Base-by-base conservation (phyloP, 2,113 vertebrate species). In the Chloropsis hardwickii region DNA sequence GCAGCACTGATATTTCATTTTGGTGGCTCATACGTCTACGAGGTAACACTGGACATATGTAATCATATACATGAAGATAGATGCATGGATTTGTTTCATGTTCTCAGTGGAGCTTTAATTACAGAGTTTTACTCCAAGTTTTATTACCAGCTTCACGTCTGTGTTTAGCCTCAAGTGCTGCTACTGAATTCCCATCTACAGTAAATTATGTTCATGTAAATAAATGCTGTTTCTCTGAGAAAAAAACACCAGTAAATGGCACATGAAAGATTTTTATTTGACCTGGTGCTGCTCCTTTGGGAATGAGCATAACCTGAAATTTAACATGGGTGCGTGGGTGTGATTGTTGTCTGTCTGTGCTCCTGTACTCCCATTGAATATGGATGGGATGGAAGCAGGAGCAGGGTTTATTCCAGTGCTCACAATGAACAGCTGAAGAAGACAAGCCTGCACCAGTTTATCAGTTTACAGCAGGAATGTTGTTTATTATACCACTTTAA, bases 81-180 rank as follows among this genome's bases (percentile, higher is more conserved):
- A 76, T 44, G 71, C 64, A 74, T 54, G 31, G 37, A 71, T 91
- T 65, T 80, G 60, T 93, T 97, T 92, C 79, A 42, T 91, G 91
- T 93, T 80, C 87, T 80, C 54, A 80, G 28, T 40, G 77, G 80
- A 88, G 62, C 54, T 97, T 97, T 97, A 97, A 97, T 98, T 97
- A 95, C 70, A 87, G 53, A 39, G 50, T 96, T 97, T 97, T 95
- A 96, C 84, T 97, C 96, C 76, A 85, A 86, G 64, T 93, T 97
- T 96, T 94, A 86, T 79, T 85, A 61, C 61, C 70, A 86, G 31
- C 71, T 93, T 89, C 54, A 79, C 18, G 65, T 94, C 69, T 79
- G 72, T 94, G 60, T 90, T 94, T 89, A 86, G 71, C 47, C 54
- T 82, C 80, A 72, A 96, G 79, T 78, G 67, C 53, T 81, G 33